A percentile compares a stretch with the other conserved stretches of the same genome.
phyloP scores from a whole-genome alignment of 1,140 invertebrate genomes.

The Procambarus clarkii region DNA sequence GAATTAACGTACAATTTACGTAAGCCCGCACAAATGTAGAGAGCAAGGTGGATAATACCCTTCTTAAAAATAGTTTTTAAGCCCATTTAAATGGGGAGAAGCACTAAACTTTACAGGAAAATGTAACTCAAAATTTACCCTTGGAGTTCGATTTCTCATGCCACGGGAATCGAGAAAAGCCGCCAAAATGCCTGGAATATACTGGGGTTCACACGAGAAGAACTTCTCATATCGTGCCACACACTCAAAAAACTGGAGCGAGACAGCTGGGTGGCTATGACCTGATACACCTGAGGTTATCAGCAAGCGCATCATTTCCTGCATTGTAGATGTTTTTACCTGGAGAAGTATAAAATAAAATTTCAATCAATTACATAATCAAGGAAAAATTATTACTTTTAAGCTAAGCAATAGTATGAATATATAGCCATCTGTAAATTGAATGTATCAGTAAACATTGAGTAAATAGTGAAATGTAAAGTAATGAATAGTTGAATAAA shows the following conservation, averaged over 20 bases:
- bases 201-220: conserved; percentile 77
- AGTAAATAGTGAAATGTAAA: no score
- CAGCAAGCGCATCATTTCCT: conserved; percentile 78
- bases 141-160: conserved; percentile 76
- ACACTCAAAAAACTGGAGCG: conserved; percentile 79
- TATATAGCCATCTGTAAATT: no score
- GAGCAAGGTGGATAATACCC: no score
- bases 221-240: conserved; percentile 80
- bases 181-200: conserved; percentile 77
- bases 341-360: conserved; percentile 17
- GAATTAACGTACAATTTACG: no score
- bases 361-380: no score
- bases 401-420: no score
- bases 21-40: no score
- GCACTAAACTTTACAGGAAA: neutral
- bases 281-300: conserved; percentile 77
- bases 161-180: conserved; percentile 80
- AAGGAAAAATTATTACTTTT: no score
- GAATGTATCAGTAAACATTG: no score
- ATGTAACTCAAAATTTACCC: conserved; percentile 71
- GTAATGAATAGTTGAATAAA: no score
- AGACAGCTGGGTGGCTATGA: conserved; percentile 77
- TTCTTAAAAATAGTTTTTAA: no score
- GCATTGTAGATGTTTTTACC: conserved; percentile 76
- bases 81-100: no score